Conservation (phyloP, 2,113 vertebrate species). For the Cathartes aura region DNA sequence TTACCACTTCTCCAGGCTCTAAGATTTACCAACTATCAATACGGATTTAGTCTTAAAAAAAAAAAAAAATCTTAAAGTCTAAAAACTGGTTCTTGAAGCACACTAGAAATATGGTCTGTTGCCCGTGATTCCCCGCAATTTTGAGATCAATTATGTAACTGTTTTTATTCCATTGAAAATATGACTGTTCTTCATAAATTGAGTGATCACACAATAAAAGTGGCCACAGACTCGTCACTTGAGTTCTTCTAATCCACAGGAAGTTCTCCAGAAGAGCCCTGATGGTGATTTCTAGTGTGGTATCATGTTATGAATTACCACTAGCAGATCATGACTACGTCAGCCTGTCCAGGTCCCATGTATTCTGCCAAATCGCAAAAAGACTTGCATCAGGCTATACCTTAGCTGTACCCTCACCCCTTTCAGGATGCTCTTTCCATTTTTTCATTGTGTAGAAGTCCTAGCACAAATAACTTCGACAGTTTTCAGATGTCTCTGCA, state of each 20-base stretch:
- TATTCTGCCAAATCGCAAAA: neutral
- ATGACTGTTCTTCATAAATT: neutral
- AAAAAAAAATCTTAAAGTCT: neutral
- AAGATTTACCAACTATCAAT: neutral
- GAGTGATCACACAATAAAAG: neutral
- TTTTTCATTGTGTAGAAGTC: neutral
- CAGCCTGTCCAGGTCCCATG: neutral
- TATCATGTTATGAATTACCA: neutral
- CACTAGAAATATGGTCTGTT: neutral
- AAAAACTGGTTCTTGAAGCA: neutral
- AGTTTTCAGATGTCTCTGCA: neutral
- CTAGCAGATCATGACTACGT: accelerated
- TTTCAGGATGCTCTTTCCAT: neutral
- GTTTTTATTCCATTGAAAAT: neutral
- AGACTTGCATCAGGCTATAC: neutral
- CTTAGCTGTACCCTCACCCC: too few relatives aligned
- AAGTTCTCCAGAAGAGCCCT: neutral
- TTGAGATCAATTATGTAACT: neutral
- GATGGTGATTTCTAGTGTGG: neutral
- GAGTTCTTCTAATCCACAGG: neutral
- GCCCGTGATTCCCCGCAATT: accelerated
- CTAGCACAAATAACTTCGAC: neutral
- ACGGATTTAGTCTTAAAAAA: neutral
- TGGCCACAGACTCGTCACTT: neutral
- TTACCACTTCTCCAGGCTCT: neutral